A percentile compares a stretch with the other conserved stretches of the same genome.
Evolutionary conservation across 2,113 vertebrate species (phyloP).

Genomic region (Aythya baeri): DNA sequence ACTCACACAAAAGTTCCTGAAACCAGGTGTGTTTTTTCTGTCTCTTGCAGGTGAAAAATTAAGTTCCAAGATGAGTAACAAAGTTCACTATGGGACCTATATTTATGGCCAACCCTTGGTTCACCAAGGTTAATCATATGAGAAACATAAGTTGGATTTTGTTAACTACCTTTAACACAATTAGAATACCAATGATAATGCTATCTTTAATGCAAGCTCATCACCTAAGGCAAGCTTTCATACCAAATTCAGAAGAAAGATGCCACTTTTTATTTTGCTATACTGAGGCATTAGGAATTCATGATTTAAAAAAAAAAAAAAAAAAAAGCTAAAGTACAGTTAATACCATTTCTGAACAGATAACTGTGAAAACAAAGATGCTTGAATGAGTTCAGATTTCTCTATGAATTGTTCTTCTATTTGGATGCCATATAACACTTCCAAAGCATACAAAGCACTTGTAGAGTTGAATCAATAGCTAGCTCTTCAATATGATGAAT

Average conservation of each 20-base stretch:
- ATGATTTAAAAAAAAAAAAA: not conserved
- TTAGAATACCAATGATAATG: not conserved
- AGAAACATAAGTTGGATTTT: conserved; percentile 4
- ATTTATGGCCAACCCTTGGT: not conserved
- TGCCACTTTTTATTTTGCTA: not conserved
- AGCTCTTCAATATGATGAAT: not conserved
- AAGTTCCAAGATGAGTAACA: not conserved
- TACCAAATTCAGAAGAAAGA: not conserved
- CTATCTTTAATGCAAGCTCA: not conserved
- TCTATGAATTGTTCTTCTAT: not conserved
- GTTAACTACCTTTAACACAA: not conserved
- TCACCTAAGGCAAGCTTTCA: not conserved
- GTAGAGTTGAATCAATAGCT: conserved; percentile 12
- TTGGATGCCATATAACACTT: not conserved
- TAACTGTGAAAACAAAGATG: not conserved
- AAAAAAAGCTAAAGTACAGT: not conserved
- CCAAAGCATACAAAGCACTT: not conserved
- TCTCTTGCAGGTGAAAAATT: not conserved
- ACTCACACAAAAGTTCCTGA: not conserved
- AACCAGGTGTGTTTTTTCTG: not conserved
- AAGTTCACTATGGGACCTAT: not conserved
- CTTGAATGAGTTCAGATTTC: conserved; percentile 6
- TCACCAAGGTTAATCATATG: not conserved
- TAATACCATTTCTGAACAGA: not conserved
- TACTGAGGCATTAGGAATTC: not conserved